phyloP scores from a whole-genome alignment of 2,113 vertebrate genomes.

The Spilogale gracilis region DNA sequence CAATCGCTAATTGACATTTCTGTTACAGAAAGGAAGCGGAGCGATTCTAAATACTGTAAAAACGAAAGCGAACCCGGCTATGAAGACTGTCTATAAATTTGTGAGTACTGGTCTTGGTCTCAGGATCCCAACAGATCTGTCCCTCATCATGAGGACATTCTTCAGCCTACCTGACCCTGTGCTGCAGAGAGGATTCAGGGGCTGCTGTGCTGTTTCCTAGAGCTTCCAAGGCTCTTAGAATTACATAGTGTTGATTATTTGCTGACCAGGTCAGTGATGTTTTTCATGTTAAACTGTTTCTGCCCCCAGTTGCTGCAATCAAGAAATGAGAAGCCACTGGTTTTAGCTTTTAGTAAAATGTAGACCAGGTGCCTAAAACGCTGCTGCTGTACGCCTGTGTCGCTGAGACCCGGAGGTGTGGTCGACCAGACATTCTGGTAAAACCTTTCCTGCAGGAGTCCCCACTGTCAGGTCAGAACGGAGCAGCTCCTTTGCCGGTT shows the following conservation, averaged over 20 bases:
- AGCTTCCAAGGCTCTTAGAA: background rate
- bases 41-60: slow-evolving; percentile 98
- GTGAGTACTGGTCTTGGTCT: slow-evolving; percentile 89
- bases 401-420: background rate
- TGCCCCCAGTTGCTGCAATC: background rate
- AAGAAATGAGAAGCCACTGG: background rate
- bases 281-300: background rate
- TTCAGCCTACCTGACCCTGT: background rate
- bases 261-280: background rate
- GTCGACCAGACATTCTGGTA: background rate
- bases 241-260: slow-evolving; percentile 26
- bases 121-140: slow-evolving; percentile 69
- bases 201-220: background rate
- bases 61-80: slow-evolving; percentile 98
- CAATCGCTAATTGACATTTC: slow-evolving; percentile 76
- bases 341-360: slow-evolving; percentile 22
- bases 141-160: slow-evolving; percentile 47
- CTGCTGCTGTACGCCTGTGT: accelerated
- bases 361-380: background rate
- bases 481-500: slow-evolving; percentile 75
- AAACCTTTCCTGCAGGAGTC: background rate
- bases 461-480: slow-evolving; percentile 55
- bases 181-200: background rate
- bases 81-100: slow-evolving; percentile 99
- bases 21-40: slow-evolving; percentile 97